Percentiles rank a stretch among this genome's conserved stretches.
Conservation (phyloP, 2,113 vertebrate genomes). For the Micronycteris hirsuta region DNA sequence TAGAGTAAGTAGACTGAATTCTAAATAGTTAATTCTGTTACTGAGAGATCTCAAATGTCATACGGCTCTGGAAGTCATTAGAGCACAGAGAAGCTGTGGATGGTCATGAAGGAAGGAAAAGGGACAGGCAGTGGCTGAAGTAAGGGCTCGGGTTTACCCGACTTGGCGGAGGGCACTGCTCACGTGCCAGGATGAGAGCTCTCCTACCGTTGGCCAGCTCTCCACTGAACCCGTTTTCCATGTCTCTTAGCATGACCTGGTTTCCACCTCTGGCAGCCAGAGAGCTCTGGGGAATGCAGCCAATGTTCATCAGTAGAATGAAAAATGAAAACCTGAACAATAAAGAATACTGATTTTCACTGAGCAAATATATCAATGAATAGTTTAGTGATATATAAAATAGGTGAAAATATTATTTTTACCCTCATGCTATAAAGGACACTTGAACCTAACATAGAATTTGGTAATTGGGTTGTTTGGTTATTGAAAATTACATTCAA, state of each 20-base stretch:
- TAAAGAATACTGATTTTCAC: constrained; percentile 30
- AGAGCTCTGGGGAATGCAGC: not conserved
- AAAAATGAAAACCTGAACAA: not conserved
- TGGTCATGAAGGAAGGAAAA: not conserved
- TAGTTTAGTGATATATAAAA: not conserved
- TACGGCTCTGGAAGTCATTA: not conserved
- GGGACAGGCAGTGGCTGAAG: not conserved
- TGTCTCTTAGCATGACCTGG: not conserved
- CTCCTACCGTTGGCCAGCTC: not conserved
- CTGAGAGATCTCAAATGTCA: not conserved
- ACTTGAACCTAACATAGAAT: constrained; percentile 38
- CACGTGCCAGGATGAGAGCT: not conserved
- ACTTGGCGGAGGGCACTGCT: not conserved
- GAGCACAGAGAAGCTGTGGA: not conserved
- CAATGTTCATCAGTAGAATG: not conserved
- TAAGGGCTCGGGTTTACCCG: not conserved
- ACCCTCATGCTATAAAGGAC: not conserved
- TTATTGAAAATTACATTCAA: constrained; percentile 44
- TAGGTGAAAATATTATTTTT: constrained; percentile 15
- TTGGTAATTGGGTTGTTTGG: constrained; percentile 44
- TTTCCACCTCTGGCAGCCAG: not conserved
- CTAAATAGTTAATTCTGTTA: not conserved
- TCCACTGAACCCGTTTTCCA: not conserved
- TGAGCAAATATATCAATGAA: not conserved
- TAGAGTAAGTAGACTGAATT: not conserved